A percentile compares a stretch with the other conserved stretches of the same genome.
Evolutionary conservation across 2,797 vertebrate species (phyloP).

Genomic region (Ctenopoma multispine): DNA sequence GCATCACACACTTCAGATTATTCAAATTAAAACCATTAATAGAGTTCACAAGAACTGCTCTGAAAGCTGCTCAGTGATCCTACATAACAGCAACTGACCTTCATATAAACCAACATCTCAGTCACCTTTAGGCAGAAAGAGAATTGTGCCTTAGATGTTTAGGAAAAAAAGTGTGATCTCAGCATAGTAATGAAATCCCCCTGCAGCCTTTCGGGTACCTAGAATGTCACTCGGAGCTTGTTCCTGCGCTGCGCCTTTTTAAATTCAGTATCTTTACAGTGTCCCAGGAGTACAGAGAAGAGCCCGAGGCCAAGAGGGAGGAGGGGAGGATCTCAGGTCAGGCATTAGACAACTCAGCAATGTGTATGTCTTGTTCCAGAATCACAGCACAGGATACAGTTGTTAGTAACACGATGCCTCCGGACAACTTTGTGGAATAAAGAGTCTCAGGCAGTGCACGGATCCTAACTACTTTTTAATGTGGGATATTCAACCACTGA

Average conservation of each 20-base stretch:
- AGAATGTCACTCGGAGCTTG: constrained; percentile 51
- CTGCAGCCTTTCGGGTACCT: constrained; percentile 30
- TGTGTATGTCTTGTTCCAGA: constrained; percentile 37
- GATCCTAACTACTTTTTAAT: constrained; percentile 8
- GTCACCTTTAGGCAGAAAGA: constrained; percentile 45
- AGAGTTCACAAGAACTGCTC: constrained; percentile 27
- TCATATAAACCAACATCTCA: constrained; percentile 29
- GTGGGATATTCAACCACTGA: constrained; percentile 13
- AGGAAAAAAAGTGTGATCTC: constrained; percentile 47
- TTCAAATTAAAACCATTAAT: background rate
- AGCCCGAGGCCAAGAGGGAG: constrained; percentile 27
- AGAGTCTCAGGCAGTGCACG: constrained; percentile 15
- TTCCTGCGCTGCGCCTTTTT: constrained; percentile 21
- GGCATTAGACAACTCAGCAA: constrained; percentile 42
- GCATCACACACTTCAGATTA: background rate
- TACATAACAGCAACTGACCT: constrained; percentile 48
- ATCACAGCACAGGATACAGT: constrained; percentile 41
- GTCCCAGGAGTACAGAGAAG: constrained; percentile 23
- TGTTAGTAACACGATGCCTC: constrained; percentile 42
- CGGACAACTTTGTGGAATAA: constrained; percentile 40
- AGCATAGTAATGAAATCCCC: constrained; percentile 41
- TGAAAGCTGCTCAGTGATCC: constrained; percentile 31
- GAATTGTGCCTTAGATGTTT: constrained; percentile 40
- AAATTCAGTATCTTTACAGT: constrained; percentile 33
- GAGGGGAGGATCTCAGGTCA: constrained; percentile 42